phyloP scores from a whole-genome alignment of 1,140 invertebrate species.

The Drosophila repletoides region DNA sequence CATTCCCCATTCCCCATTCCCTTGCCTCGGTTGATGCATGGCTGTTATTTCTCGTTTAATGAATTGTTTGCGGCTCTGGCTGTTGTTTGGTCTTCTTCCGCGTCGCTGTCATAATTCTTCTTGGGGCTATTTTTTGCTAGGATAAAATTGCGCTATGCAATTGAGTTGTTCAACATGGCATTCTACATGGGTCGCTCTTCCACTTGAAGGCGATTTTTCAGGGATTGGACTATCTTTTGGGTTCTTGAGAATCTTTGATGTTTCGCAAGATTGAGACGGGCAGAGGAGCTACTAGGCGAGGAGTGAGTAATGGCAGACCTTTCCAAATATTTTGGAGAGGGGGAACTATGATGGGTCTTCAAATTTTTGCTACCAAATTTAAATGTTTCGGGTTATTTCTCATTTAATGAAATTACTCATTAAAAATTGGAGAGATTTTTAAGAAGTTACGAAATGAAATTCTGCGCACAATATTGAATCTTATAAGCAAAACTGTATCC shows the following conservation, averaged over 20 bases:
- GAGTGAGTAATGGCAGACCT: too few species aligned
- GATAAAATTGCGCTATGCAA: slow-evolving; percentile 59
- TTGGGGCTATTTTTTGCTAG: slow-evolving; percentile 43
- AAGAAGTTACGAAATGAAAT: too few species aligned
- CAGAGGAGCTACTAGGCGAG: too few species aligned
- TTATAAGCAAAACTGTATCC: too few species aligned
- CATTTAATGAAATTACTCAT: too few species aligned
- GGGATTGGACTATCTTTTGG: slow-evolving; percentile 18
- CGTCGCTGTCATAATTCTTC: slow-evolving; percentile 53
- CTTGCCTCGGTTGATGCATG: slow-evolving; percentile 70
- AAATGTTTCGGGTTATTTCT: too few species aligned
- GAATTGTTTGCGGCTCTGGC: slow-evolving; percentile 63
- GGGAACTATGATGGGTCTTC: too few species aligned
- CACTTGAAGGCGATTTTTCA: slow-evolving; percentile 4
- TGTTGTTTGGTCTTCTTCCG: slow-evolving; percentile 21
- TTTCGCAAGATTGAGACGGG: neutral
- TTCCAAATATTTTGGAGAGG: too few species aligned
- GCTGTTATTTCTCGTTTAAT: slow-evolving; percentile 67
- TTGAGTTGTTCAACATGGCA: slow-evolving; percentile 76
- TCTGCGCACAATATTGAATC: too few species aligned
- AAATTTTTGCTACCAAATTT: too few species aligned
- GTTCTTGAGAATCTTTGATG: slow-evolving; percentile 28
- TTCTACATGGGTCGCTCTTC: slow-evolving; percentile 53
- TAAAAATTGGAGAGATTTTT: too few species aligned
- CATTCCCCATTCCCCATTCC: too few species aligned